Evolutionary conservation across 2,888 invertebrate genomes (phyloP).

Genomic region (Lithosia quadra): DNA sequence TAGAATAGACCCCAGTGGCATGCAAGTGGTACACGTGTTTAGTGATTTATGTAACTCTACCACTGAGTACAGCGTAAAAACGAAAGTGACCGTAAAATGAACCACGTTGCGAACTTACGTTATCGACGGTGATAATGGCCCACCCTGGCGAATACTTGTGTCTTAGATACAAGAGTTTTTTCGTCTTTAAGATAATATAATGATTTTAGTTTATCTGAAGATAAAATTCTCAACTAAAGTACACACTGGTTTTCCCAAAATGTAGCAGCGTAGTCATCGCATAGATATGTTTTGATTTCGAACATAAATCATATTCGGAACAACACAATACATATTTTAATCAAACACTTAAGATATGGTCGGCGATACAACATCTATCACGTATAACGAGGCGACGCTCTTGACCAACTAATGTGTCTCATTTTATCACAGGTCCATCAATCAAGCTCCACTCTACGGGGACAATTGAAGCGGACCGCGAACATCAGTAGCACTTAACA

Average conservation of each 20-base stretch:
- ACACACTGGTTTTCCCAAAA: constrained; percentile 7
- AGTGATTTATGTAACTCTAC: constrained; percentile 50
- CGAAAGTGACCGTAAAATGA: constrained; percentile 49
- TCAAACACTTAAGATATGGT: constrained; percentile 61
- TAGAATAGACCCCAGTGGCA: constrained; percentile 73
- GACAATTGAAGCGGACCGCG: constrained; percentile 83
- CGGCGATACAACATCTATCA: constrained; percentile 74
- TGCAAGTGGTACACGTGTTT: constrained; percentile 49
- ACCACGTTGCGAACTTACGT: constrained; percentile 42
- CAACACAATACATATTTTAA: constrained; percentile 54
- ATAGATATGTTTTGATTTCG: constrained; percentile 15
- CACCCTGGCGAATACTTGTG: constrained; percentile 49
- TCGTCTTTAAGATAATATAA: constrained; percentile 7
- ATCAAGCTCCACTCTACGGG: constrained; percentile 83
- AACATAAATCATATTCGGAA: constrained; percentile 34
- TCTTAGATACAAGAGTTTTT: constrained; percentile 22
- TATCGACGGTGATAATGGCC: constrained; percentile 43
- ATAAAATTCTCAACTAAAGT: constrained; percentile 1
- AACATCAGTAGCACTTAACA: constrained; percentile 84
- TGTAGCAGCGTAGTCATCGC: neutral
- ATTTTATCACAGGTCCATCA: constrained; percentile 87
- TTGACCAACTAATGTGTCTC: constrained; percentile 86
- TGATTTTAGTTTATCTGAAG: constrained; percentile 6
- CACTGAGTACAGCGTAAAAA: constrained; percentile 38
- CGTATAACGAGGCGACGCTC: constrained; percentile 79